A percentile compares a stretch with the other conserved stretches of the same genome.
These are phyloP conservation scores for Anguilla rostrata DNA, from an alignment of 2,113 vertebrate species.

Conservation along the genomic window DNA sequence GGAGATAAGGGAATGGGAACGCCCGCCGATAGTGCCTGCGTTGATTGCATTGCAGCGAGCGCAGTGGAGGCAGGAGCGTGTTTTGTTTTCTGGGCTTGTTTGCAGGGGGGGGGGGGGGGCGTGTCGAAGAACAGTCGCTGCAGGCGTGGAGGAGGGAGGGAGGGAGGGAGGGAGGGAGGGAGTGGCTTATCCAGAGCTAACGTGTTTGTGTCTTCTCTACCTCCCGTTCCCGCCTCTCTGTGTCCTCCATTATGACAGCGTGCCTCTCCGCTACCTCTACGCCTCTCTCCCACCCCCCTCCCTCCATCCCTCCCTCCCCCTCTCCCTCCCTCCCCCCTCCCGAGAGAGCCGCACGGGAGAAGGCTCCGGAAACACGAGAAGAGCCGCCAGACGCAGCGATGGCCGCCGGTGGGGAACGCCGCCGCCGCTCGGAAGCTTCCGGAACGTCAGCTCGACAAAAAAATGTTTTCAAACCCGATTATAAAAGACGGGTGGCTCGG, in stretches of 20 bases:
- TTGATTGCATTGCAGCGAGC: conserved; percentile 45
- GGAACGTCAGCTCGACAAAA: neutral
- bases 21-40: conserved; percentile 39
- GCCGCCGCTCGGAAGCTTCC: conserved; percentile 29
- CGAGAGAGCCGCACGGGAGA: conserved; percentile 1
- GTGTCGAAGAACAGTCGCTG: conserved; percentile 25
- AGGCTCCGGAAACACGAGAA: neutral
- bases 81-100: conserved; percentile 47
- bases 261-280: neutral
- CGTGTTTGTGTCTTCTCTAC: neutral
- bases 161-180: neutral
- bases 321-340: neutral
- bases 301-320: neutral
- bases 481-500: neutral
- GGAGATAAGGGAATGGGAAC: conserved; percentile 43
- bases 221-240: neutral
- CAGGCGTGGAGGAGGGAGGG: neutral
- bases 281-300: neutral
- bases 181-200: neutral
- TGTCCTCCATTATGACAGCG: neutral
- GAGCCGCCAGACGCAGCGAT: conserved; percentile 55
- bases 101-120: conserved; percentile 52
- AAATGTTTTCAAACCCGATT: neutral
- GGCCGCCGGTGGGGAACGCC: conserved; percentile 58
- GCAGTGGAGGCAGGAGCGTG: conserved; percentile 25